Evolutionary conservation across 1,140 invertebrate species (phyloP).

Genomic region (Zaprionus gabonicus): DNA sequence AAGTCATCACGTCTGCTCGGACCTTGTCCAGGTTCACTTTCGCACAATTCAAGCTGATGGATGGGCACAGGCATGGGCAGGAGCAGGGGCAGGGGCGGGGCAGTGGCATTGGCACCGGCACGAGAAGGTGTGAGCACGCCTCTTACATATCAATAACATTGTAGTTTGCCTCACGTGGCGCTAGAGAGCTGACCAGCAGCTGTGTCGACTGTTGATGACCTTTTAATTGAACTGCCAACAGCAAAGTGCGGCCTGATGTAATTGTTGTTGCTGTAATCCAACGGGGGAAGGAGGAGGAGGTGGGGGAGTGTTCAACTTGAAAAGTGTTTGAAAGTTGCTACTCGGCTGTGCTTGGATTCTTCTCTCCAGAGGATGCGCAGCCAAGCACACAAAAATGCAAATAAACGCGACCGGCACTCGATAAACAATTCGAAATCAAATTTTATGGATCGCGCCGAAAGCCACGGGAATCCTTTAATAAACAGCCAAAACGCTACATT

Average conservation of each 20-base stretch:
- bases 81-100: not conserved
- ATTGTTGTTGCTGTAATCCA: constrained; percentile 33
- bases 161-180: constrained; percentile 52
- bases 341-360: not conserved
- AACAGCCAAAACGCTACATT: constrained; percentile 65
- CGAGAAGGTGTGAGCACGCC: constrained; percentile 70
- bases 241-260: constrained; percentile 7
- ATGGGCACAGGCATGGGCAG: constrained; percentile 12
- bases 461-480: constrained; percentile 78
- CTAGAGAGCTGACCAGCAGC: constrained; percentile 39
- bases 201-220: constrained; percentile 80
- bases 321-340: not conserved
- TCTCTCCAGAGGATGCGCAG: constrained; percentile 24
- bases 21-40: not conserved
- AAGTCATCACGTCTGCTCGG: constrained; percentile 67
- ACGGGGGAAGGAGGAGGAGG: not conserved
- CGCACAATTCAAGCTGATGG: constrained; percentile 23
- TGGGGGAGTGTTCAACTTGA: not conserved
- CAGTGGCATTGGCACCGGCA: too few relatives aligned
- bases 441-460: constrained; percentile 69
- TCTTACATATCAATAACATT: constrained; percentile 76
- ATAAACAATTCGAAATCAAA: constrained; percentile 78
- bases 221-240: constrained; percentile 78
- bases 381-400: constrained; percentile 74
- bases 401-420: constrained; percentile 70